Evolutionary conservation across 2,797 vertebrate species (phyloP).

Genomic region (Taenioides sp.): DNA sequence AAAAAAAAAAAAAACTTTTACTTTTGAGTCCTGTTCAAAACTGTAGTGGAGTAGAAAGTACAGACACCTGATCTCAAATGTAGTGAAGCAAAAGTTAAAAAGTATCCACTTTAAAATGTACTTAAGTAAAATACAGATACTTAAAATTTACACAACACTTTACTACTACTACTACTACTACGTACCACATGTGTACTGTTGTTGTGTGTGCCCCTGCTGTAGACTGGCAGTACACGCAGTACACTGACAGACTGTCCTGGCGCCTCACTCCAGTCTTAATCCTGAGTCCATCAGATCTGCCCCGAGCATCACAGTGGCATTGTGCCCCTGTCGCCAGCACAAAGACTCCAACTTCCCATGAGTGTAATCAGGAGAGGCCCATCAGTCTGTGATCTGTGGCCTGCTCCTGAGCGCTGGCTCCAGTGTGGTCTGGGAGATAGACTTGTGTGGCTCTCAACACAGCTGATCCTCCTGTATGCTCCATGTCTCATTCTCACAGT

Average conservation of each 20-base stretch:
- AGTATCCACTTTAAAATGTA: no score
- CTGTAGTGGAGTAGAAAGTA: no score
- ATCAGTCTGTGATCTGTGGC: slow-evolving; percentile 61
- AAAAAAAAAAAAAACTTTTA: no score
- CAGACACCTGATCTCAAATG: no score
- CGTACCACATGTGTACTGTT: neutral
- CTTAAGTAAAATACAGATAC: no score
- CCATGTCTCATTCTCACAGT: no score
- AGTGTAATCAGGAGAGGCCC: slow-evolving; percentile 67
- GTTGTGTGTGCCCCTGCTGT: neutral
- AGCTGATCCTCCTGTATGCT: neutral
- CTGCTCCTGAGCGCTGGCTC: slow-evolving; percentile 67
- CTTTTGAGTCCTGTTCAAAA: no score
- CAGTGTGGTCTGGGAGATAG: slow-evolving; percentile 77
- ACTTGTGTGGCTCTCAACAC: slow-evolving; percentile 77
- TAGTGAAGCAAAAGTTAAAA: no score
- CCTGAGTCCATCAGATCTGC: slow-evolving; percentile 80
- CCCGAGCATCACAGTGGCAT: slow-evolving; percentile 61
- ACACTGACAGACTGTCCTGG: slow-evolving; percentile 52
- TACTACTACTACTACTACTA: no score
- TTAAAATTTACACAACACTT: no score
- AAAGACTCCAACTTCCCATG: slow-evolving; percentile 58
- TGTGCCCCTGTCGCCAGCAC: slow-evolving; percentile 65
- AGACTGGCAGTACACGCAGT: slow-evolving; percentile 59
- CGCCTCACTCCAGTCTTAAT: slow-evolving; percentile 73